These are phyloP conservation scores for Adelognathus sp. DNA, from an alignment of 2,888 invertebrate genomes.

Conservation along the genomic window DNA sequence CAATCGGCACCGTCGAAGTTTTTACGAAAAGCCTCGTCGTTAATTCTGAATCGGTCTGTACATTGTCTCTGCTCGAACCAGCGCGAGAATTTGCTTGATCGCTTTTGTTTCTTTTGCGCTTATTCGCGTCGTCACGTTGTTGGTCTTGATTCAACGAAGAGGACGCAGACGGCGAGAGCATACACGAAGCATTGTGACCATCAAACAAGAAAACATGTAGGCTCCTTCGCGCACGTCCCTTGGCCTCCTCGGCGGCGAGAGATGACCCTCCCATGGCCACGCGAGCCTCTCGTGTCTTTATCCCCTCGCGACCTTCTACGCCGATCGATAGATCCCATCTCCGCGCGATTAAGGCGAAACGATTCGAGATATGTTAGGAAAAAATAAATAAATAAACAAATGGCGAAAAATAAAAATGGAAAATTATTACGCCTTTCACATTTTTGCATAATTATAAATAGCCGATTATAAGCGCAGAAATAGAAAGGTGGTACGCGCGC, in stretches of 20 bases:
- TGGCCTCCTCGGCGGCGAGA: conserved; percentile 37
- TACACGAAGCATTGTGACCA: not conserved
- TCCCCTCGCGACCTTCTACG: conserved; percentile 59
- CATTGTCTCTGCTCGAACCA: not conserved
- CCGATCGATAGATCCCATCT: conserved; percentile 60
- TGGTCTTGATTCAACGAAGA: not conserved
- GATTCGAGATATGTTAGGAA: not conserved
- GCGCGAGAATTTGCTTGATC: conserved; percentile 12
- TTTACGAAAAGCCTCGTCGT: too few species aligned
- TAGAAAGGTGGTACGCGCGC: conserved; percentile 7
- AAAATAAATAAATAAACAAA: too few species aligned
- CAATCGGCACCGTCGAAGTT: too few species aligned
- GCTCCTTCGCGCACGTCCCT: conserved; percentile 24
- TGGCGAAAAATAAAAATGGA: conserved; percentile 3
- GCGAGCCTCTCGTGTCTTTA: conserved; percentile 46
- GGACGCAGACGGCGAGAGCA: conserved; percentile 3
- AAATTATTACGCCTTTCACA: conserved; percentile 44
- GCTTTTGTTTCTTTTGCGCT: conserved; percentile 16
- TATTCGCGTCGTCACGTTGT: conserved; percentile 17
- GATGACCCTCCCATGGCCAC: conserved; percentile 60
- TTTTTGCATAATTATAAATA: conserved; percentile 42
- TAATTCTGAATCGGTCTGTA: too few species aligned
- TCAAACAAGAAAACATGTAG: conserved; percentile 5
- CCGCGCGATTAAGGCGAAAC: conserved; percentile 19
- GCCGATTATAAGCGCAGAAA: not conserved